Evolutionary conservation across 2,888 invertebrate genomes (phyloP), one percentile per base, ranked within the genome.

Genomic region (Caradrina kadenii): DNA sequence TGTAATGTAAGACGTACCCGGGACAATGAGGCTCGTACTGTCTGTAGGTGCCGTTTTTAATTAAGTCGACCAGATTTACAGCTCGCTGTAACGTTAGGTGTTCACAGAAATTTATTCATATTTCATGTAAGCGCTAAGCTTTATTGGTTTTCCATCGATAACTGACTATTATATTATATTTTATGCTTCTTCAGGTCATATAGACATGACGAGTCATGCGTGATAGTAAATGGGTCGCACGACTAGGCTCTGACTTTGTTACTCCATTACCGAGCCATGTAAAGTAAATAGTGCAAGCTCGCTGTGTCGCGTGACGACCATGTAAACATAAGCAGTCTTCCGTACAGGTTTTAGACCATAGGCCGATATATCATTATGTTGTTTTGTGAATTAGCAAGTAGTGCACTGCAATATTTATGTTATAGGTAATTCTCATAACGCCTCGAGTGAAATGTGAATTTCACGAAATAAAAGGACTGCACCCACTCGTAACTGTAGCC

Each of bases 1-100:
- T 73, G 76, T 67, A 79, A 63, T 70, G 75, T 73, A 70, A 81
- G 82, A 88, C 69, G 81, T 83, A 73, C 76, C 54, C 39, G 56
- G 65, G 66, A 79, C 83, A 85, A 83, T 77, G 73, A 77, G 62
- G 76, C 62, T 73, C 64, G 64, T 35, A 66, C 58, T 59, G 65
- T 61, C 59, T 61, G 13, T 65, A 73, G 70, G 76, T 81, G 82
- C 69, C 48, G 69, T 69, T 78, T 80, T 74, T 83, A 77, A 81
- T 85, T 81, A 83, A 81, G 63, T 80, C 63, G 56, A 71, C n/a
- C 56, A 65, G 67, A 73, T 76, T 82, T 76, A 69, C 58, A 54
- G 19, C 52, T 21, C 50, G 53, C 15, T 49, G 15, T 62, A 69
- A 49, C 35, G 35, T 42, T 61, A 53, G 54, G 55, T 69, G 62